Evolutionary conservation across 2,888 invertebrate genomes (phyloP), one percentile per base, ranked within the genome.

Genomic region (Ferrisia virgata): DNA sequence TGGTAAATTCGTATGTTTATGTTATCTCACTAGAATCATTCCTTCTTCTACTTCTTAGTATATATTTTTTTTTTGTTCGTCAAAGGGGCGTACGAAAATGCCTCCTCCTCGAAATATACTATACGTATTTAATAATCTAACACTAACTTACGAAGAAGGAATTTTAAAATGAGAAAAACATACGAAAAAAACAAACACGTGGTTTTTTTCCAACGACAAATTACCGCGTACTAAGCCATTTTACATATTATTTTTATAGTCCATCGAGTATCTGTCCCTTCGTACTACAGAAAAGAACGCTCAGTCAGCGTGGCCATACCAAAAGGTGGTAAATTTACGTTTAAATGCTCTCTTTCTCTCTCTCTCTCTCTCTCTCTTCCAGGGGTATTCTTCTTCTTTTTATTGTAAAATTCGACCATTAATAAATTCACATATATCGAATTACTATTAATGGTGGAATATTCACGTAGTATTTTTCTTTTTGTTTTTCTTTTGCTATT

Each of bases 291-390:
- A 28, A 76, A 36, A 36, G 72, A 76, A 33, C 72, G 33, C 25
- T 76, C 53, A 18, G 53, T 53, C 72, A 76, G 31, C 22, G 31
- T 36, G n/a, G 72, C 36, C 8, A 76, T 76, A 36, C 36, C 72
- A 28, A 76, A 76, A 76, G 72, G 72, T 76, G 72, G 72, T 76
- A 76, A 76, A 36, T 6, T 76, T 76, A 36, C 36, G 8, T 8
- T 6, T 31, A 69, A 6, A 40, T 33, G 69, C 3, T 69, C 31
- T 69, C n/a, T 1, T 69, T 13, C 1, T 69, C 69, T 69, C 40
- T 6, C 8, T 40, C n/a, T n/a, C n/a, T n/a, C n/a, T n/a, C n/a
- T n/a, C n/a, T n/a, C n/a, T n/a, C n/a, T n/a, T n/a, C 0, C 22
- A 9, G 18, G 53, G 53, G 53, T 53, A 53, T 22, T 53, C 22